These are phyloP conservation scores for Dallia pectoralis DNA, from an alignment of 2,797 vertebrate species.

Conservation along the genomic window DNA sequence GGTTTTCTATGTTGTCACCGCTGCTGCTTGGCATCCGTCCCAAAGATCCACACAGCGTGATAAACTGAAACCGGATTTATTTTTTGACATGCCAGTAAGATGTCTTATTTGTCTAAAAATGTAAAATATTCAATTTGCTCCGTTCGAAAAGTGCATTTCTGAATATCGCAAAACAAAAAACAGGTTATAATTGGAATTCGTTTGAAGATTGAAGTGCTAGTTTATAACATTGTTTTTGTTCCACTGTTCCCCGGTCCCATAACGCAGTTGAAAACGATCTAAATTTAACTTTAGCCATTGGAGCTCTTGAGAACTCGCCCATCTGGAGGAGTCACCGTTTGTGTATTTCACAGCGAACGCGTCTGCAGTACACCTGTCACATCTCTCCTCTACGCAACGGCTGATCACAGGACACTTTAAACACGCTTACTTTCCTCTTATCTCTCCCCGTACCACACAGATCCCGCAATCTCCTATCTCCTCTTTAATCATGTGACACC, in stretches of 20 bases:
- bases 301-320: constrained; percentile 60
- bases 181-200: too few species aligned
- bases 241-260: constrained; percentile 51
- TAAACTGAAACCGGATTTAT: too few species aligned
- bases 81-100: too few species aligned
- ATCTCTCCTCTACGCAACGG: constrained; percentile 65
- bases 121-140: too few species aligned
- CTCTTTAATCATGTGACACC: constrained; percentile 76
- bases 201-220: constrained; percentile 4
- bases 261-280: constrained; percentile 67
- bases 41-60: constrained; percentile 25
- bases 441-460: constrained; percentile 66
- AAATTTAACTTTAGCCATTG: constrained; percentile 61
- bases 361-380: constrained; percentile 69
- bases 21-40: constrained; percentile 6
- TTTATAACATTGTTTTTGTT: neutral
- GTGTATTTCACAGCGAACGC: constrained; percentile 59
- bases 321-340: neutral
- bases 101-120: too few species aligned
- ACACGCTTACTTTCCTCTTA: constrained; percentile 72
- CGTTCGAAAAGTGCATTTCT: too few species aligned
- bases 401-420: constrained; percentile 80
- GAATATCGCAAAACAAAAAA: too few species aligned
- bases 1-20: neutral
- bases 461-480: constrained; percentile 67